Conservation (phyloP, 2,888 invertebrate genomes). For the Thereva unica region DNA sequence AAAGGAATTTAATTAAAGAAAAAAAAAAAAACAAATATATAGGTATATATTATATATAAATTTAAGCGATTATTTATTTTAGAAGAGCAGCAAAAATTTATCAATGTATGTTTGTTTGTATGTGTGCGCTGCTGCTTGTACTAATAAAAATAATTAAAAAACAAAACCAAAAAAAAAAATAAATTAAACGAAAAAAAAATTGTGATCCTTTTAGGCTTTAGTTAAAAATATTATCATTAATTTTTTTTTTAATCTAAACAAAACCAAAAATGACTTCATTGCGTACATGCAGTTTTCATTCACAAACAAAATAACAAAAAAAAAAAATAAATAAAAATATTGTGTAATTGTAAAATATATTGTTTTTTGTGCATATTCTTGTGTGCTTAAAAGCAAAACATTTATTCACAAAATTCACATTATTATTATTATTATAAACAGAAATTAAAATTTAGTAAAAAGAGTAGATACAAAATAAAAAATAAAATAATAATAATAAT, state of each 20-base stretch:
- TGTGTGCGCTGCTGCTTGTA: neutral
- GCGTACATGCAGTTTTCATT: no score
- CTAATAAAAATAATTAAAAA: neutral
- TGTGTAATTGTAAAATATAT: no score
- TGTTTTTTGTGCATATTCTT: no score
- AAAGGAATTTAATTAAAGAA: neutral
- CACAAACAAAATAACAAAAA: no score
- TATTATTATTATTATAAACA: constrained; percentile 22
- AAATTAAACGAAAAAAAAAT: constrained; percentile 18
- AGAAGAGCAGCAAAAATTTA: no score
- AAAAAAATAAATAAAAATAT: no score
- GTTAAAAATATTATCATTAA: neutral
- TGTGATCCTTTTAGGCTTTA: constrained; percentile 27
- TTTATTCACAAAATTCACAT: constrained; percentile 15
- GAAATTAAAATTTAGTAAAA: constrained; percentile 32
- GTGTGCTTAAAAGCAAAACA: no score
- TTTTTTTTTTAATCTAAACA: constrained; percentile 1
- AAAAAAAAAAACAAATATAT: neutral
- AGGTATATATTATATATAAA: neutral
- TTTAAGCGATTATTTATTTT: no score
- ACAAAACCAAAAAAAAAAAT: neutral
- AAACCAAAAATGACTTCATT: neutral
- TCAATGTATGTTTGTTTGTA: no score
- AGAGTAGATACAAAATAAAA: constrained; percentile 2
- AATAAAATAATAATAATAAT: constrained; percentile 12